A percentile compares a stretch with the other conserved stretches of the same genome.
These are phyloP conservation scores for Drosophila barbarae DNA, from an alignment of 2,888 invertebrate genomes.

Conservation along the genomic window DNA sequence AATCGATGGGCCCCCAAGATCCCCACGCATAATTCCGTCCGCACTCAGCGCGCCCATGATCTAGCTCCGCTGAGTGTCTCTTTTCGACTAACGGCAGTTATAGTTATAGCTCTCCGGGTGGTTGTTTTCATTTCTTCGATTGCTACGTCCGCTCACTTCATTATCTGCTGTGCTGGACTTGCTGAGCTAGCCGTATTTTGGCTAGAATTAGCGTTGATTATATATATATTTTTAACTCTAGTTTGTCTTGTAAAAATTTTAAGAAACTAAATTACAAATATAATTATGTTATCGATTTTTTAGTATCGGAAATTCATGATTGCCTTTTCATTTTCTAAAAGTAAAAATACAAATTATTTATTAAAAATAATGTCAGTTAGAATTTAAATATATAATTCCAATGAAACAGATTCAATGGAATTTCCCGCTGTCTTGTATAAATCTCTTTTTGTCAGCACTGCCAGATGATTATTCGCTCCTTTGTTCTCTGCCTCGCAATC, in stretches of 20 bases:
- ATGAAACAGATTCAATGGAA: no score
- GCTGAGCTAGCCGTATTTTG: conserved; percentile 9
- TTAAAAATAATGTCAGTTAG: no score
- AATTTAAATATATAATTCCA: not conserved
- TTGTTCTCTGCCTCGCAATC: conserved; percentile 10
- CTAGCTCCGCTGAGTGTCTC: conserved; percentile 67
- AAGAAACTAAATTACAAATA: not conserved
- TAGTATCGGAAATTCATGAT: no score
- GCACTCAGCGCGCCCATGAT: conserved; percentile 32
- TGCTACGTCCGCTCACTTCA: conserved; percentile 29
- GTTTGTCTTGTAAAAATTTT: no score
- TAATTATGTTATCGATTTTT: no score
- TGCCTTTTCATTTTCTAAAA: no score
- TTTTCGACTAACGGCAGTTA: conserved; percentile 56
- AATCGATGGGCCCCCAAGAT: conserved; percentile 5
- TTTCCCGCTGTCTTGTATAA: not conserved
- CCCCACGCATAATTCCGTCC: conserved; percentile 14
- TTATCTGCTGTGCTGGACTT: conserved; percentile 26
- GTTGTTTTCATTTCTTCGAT: conserved; percentile 31
- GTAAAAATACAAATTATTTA: no score
- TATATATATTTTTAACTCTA: not conserved
- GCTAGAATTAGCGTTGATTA: conserved; percentile 9
- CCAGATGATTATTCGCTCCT: conserved; percentile 21
- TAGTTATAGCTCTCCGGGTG: conserved; percentile 27
- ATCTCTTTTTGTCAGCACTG: conserved; percentile 17